These are phyloP conservation scores for Rhincodon typus DNA, from an alignment of 2,797 vertebrate genomes.

Conservation along the genomic window DNA sequence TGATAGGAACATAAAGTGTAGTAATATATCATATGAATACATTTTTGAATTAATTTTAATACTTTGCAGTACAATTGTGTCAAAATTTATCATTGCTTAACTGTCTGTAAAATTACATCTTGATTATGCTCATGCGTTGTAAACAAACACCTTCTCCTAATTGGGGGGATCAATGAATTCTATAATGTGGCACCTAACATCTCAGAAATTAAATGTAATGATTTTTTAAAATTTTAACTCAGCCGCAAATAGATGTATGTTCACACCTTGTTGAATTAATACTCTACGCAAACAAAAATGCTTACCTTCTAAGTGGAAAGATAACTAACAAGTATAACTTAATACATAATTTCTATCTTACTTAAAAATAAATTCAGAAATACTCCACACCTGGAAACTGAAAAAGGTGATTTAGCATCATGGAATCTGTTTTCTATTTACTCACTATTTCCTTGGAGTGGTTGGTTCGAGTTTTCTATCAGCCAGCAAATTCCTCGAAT, in stretches of 20 bases:
- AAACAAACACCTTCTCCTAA: neutral
- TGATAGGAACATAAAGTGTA: neutral
- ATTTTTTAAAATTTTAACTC: neutral
- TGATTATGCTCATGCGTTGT: neutral
- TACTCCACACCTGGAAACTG: neutral
- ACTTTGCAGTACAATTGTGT: neutral
- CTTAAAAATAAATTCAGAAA: neutral
- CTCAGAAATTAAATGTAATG: neutral
- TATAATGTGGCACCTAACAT: neutral
- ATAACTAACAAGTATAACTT: neutral
- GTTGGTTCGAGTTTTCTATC: slow-evolving; percentile 39
- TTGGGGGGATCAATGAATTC: neutral
- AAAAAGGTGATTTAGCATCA: neutral
- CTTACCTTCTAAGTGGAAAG: neutral
- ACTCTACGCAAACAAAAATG: neutral
- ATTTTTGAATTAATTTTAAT: neutral
- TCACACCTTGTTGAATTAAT: neutral
- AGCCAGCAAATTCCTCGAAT: slow-evolving; percentile 44
- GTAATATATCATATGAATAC: neutral
- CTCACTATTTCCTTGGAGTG: neutral
- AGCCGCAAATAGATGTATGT: neutral
- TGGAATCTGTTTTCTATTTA: neutral
- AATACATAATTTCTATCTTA: neutral
- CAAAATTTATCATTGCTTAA: neutral
- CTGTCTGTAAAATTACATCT: neutral